Evolutionary conservation across 2,113 vertebrate species (phyloP).

Genomic region (Coryphaenoides rupestris): DNA sequence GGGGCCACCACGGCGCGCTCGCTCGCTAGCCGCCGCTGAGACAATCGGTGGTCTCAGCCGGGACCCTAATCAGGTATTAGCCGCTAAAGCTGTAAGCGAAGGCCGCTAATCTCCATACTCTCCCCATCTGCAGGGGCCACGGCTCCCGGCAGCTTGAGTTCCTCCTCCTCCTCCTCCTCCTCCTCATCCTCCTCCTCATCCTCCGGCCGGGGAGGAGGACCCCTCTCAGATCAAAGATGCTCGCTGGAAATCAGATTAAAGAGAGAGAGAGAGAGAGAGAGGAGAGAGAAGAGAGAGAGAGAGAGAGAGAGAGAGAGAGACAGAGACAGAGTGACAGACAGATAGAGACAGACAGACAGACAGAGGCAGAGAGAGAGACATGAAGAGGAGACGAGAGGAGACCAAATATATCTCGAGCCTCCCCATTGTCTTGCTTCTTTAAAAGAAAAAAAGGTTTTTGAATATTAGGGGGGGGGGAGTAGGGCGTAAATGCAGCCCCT

Average conservation of each 20-base stretch:
- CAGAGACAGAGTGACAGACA: slow-evolving; percentile 57
- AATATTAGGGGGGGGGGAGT: slow-evolving; percentile 42
- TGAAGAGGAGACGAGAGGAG: slow-evolving; percentile 47
- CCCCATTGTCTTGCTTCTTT: slow-evolving; percentile 49
- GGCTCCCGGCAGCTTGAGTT: slow-evolving; percentile 75
- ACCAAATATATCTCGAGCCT: slow-evolving; percentile 64
- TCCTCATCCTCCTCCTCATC: too few relatives aligned
- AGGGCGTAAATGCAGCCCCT: slow-evolving; percentile 36
- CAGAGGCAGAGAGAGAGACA: too few relatives aligned
- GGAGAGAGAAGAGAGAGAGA: slow-evolving; percentile 57
- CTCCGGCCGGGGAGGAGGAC: slow-evolving; percentile 70
- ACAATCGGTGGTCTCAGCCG: slow-evolving; percentile 86
- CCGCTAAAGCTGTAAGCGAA: slow-evolving; percentile 86
- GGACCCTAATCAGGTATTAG: slow-evolving; percentile 97
- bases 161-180: too few relatives aligned
- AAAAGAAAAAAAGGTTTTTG: slow-evolving; percentile 53
- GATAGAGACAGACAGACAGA: too few relatives aligned
- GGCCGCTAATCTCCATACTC: slow-evolving; percentile 96
- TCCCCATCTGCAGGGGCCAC: slow-evolving; percentile 90
- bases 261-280: slow-evolving; percentile 69
- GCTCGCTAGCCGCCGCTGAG: slow-evolving; percentile 85
- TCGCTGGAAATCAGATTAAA: slow-evolving; percentile 93
- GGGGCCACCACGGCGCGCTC: slow-evolving; percentile 70
- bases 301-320: slow-evolving; percentile 72
- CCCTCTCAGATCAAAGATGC: slow-evolving; percentile 91